These are phyloP conservation scores for Drosophila willistoni DNA, from an alignment of 1,140 invertebrate genomes.

Conservation along the genomic window DNA sequence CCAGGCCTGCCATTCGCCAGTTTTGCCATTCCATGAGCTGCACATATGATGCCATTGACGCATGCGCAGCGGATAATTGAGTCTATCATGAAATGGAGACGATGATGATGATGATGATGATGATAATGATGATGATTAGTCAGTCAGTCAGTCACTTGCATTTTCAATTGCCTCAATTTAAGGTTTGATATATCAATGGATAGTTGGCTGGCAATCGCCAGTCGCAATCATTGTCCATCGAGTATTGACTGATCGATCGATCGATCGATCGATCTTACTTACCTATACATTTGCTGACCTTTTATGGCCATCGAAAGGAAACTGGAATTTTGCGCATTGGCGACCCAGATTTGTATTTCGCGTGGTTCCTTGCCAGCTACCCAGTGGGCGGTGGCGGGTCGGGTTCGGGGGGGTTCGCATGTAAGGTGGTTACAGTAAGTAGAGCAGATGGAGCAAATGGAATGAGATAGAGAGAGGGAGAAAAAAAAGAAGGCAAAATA, in stretches of 20 bases:
- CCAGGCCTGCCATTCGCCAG: slow-evolving; percentile 94
- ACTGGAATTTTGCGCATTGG: slow-evolving; percentile 90
- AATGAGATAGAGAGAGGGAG: neutral
- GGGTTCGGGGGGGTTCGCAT: no score
- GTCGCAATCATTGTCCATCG: neutral
- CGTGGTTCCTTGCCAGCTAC: slow-evolving; percentile 88
- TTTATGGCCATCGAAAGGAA: slow-evolving; percentile 91
- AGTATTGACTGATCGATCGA: neutral
- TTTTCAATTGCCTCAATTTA: slow-evolving; percentile 17
- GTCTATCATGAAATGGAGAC: slow-evolving; percentile 76
- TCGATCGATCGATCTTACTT: slow-evolving; percentile 22
- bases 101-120: neutral
- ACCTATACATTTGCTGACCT: slow-evolving; percentile 90
- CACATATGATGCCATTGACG: slow-evolving; percentile 93
- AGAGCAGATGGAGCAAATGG: slow-evolving; percentile 37
- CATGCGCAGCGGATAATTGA: slow-evolving; percentile 91
- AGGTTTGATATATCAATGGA: neutral
- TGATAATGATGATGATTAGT: slow-evolving; percentile 19
- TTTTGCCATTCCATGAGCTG: slow-evolving; percentile 93
- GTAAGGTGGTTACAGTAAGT: slow-evolving; percentile 40
- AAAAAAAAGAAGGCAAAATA: slow-evolving; percentile 10
- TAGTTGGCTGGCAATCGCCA: slow-evolving; percentile 13
- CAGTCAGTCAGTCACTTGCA: neutral
- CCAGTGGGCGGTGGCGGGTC: neutral
- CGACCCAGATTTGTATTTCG: slow-evolving; percentile 90